Evolutionary conservation across 2,797 vertebrate genomes (phyloP), one percentile per base, ranked within the genome.

Genomic region (Halcyon chelicuti): DNA sequence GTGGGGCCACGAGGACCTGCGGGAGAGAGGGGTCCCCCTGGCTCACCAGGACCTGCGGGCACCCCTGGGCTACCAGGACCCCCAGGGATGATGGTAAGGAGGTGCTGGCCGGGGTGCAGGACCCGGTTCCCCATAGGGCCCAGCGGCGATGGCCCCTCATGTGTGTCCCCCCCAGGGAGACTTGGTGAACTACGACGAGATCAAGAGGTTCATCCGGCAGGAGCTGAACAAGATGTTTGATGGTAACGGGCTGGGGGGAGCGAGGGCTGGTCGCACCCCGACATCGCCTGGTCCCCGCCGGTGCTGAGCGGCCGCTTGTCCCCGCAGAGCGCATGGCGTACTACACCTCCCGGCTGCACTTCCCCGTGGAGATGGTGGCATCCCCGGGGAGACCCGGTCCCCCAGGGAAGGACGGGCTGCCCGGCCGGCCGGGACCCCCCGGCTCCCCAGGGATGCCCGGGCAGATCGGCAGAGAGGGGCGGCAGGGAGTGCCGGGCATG

Each of bases 141-240:
- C 0, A 1, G 46, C 40, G 86, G 8, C 3, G 1, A 29, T 6
- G 51, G 22, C 60, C 54, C 66, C 8, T 57, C 1, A 7, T 49
- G 1, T 7, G 28, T 68, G 52, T 44, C 72, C 55, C 52, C 83
- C 80, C 75, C 74, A 99, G 99, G 99, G 98, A 54, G 98, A 98
- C 66, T 97, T 94, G 31, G 98, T 99, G 81, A 99, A 99, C 97
- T 99, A 99, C 18, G 99, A 99, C 71, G 99, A 99, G 93, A 98
- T 99, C 98, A 99, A 98, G 98, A 98, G 98, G 96, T 99, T 99
- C 98, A 99, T 99, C 97, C 98, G 98, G 68, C 99, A 99, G 97
- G 99, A 99, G 97, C 98, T 99, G 92, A 98, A 98, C 93, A 99
- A 99, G 97, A 98, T 99, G 96, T 99, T 99, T 97, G 99, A 99